These are phyloP conservation scores for Macaca nemestrina DNA, from an alignment of 2,113 vertebrate genomes.

Conservation along the genomic window DNA sequence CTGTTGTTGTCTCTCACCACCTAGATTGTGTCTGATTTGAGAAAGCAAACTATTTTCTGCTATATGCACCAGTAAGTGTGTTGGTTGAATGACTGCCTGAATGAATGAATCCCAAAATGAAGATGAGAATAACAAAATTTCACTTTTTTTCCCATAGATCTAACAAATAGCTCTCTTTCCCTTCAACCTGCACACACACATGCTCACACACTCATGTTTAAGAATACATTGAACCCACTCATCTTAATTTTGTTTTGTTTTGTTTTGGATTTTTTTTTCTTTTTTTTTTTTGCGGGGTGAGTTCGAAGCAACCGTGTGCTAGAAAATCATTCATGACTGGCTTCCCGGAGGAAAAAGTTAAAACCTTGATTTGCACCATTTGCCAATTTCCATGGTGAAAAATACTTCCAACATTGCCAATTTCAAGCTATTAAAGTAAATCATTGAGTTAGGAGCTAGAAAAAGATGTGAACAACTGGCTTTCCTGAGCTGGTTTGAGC, in stretches of 20 bases:
- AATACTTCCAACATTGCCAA: neutral
- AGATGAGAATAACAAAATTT: neutral
- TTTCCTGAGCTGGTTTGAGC: too few relatives aligned
- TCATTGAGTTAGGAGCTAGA: neutral
- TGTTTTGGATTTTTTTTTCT: neutral
- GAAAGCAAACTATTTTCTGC: neutral
- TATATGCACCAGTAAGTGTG: neutral
- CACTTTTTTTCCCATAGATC: neutral
- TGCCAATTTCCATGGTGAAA: neutral
- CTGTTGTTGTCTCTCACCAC: neutral
- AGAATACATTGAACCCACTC: neutral
- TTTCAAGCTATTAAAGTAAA: neutral
- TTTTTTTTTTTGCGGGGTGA: too few relatives aligned
- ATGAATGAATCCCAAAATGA: neutral
- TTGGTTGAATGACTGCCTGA: neutral
- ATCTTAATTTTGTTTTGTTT: neutral
- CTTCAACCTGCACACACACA: too few relatives aligned
- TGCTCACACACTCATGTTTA: neutral
- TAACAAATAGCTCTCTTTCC: neutral
- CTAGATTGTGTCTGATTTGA: neutral
- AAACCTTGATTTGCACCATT: neutral
- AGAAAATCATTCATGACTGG: neutral
- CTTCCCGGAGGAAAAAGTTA: neutral
- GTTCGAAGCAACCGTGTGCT: neutral
- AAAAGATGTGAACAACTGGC: neutral